Conservation (phyloP, 2,113 vertebrate genomes). For the Xenotilapia caudafasciata region DNA sequence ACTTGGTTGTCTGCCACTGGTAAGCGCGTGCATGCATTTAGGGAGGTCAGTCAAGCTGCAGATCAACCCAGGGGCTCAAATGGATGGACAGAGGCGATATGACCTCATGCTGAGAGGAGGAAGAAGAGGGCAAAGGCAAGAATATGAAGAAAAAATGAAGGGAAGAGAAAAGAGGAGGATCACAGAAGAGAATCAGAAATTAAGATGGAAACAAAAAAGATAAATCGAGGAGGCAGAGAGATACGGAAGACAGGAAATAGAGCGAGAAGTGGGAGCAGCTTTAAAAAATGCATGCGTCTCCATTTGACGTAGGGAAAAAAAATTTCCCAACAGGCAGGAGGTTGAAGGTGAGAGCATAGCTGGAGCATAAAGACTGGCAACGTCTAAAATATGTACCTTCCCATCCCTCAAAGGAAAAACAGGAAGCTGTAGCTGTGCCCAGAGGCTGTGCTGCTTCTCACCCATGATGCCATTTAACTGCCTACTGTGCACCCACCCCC, state of each 20-base stretch:
- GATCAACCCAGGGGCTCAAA: not conserved
- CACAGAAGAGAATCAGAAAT: not conserved
- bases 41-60: not conserved
- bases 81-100: not conserved
- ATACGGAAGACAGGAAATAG: not conserved
- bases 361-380: not conserved
- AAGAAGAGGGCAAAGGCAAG: not conserved
- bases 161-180: not conserved
- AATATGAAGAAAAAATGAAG: not conserved
- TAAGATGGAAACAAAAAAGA: not conserved
- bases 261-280: not conserved
- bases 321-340: not conserved
- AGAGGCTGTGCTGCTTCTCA: not conserved
- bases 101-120: not conserved
- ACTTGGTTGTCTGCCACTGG: not conserved
- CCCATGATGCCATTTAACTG: slow-evolving; percentile 32
- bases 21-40: not conserved
- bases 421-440: not conserved
- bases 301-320: slow-evolving; percentile 12
- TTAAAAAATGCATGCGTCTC: slow-evolving; percentile 50
- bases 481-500: not conserved
- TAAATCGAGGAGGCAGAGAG: not conserved
- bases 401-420: not conserved
- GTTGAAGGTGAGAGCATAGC: slow-evolving; percentile 4
- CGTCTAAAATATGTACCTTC: not conserved